phyloP scores from a whole-genome alignment of 1,140 invertebrate genomes.

The Musca vetustissima region DNA sequence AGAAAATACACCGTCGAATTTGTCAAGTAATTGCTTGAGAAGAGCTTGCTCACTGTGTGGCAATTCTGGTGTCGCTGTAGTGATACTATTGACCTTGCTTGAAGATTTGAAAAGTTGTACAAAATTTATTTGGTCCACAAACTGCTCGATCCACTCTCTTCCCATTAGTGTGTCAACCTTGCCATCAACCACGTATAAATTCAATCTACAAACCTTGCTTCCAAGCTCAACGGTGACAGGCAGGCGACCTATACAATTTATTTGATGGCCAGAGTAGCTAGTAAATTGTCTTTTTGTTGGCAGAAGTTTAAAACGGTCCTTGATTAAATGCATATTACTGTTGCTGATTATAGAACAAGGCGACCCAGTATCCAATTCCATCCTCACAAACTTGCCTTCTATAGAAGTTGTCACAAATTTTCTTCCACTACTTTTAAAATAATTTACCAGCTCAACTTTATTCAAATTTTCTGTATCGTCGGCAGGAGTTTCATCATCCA shows the following conservation, averaged over 20 bases:
- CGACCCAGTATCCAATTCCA: not conserved
- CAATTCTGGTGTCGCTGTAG: not conserved
- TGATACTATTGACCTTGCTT: not conserved
- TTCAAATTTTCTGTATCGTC: not conserved
- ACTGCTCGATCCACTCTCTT: not conserved
- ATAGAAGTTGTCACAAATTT: not conserved
- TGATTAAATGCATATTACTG: not conserved
- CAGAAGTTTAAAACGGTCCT: not conserved
- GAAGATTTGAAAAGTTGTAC: not conserved
- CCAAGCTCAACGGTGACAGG: not conserved
- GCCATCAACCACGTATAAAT: not conserved
- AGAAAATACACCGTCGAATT: not conserved
- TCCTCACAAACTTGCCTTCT: not conserved
- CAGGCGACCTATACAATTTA: not conserved
- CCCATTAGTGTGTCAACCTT: not conserved
- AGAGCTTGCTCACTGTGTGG: not conserved
- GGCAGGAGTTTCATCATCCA: not conserved
- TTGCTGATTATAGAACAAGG: not conserved
- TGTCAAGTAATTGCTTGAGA: not conserved
- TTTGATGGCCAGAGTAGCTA: not conserved
- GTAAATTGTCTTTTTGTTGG: conserved; percentile 2
- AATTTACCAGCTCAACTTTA: not conserved
- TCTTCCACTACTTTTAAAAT: not conserved
- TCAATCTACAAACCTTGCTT: not conserved
- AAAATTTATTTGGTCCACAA: conserved; percentile 1